phyloP scores from a whole-genome alignment of 2,888 invertebrate species.

The Eupithecia abbreviata region DNA sequence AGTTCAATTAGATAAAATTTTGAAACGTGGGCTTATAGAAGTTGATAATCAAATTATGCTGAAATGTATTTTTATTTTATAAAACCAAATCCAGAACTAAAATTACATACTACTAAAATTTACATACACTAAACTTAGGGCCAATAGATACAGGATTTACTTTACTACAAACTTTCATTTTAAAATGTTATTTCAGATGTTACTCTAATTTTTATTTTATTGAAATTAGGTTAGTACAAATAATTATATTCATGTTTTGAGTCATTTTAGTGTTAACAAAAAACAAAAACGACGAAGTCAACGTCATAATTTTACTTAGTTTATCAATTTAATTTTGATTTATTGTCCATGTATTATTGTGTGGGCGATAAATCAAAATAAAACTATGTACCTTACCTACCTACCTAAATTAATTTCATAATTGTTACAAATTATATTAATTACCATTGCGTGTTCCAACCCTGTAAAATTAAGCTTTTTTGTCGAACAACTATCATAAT shows the following conservation, averaged over 20 bases:
- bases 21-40: background rate
- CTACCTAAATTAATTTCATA: background rate
- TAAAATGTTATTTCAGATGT: no score
- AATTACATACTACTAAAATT: no score
- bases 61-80: background rate
- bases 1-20: background rate
- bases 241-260: background rate
- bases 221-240: no score
- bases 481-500: constrained; percentile 6
- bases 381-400: background rate
- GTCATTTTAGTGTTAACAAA: background rate
- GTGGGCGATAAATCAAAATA: no score
- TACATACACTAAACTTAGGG: no score
- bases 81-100: no score
- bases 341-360: background rate
- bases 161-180: no score
- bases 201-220: no score
- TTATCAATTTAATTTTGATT: background rate
- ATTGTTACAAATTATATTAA: constrained; percentile 11
- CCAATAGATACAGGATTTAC: no score
- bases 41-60: background rate
- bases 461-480: constrained; percentile 8
- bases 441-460: background rate
- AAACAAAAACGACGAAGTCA: background rate
- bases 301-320: background rate